Evolutionary conservation across 2,113 vertebrate species (phyloP).

Genomic region (Callaeas wilsoni): DNA sequence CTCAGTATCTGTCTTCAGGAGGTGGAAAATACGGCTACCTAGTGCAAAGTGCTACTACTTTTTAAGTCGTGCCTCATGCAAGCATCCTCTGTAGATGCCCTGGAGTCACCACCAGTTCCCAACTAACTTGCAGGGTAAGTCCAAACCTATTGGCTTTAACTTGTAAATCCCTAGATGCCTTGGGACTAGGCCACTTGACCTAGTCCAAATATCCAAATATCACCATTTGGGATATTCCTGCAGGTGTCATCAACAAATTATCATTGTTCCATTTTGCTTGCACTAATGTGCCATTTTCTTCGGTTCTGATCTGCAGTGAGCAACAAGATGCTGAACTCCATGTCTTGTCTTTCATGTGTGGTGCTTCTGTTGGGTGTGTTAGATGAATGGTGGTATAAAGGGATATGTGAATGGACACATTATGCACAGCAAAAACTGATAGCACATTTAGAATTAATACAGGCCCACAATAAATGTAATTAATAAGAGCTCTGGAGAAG

Average conservation of each 20-base stretch:
- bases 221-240: not conserved
- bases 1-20: not conserved
- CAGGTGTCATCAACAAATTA: not conserved
- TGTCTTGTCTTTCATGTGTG: accelerated
- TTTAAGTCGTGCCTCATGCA: not conserved
- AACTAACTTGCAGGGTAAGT: not conserved
- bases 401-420: not conserved
- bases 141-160: not conserved
- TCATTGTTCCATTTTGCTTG: too few species aligned
- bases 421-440: not conserved
- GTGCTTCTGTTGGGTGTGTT: not conserved
- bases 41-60: not conserved
- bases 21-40: not conserved
- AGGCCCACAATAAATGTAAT: conserved; percentile 36
- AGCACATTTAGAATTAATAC: not conserved
- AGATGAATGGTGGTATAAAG: not conserved
- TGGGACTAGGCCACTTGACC: not conserved
- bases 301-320: not conserved
- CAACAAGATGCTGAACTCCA: not conserved
- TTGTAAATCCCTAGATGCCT: not conserved
- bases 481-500: conserved; percentile 26
- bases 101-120: not conserved
- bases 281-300: not conserved
- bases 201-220: too few species aligned
- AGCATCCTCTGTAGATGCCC: not conserved